Percentiles rank a stretch among this genome's conserved stretches.
Evolutionary conservation across 2,113 vertebrate species (phyloP).

Genomic region (Narcine bancroftii): DNA sequence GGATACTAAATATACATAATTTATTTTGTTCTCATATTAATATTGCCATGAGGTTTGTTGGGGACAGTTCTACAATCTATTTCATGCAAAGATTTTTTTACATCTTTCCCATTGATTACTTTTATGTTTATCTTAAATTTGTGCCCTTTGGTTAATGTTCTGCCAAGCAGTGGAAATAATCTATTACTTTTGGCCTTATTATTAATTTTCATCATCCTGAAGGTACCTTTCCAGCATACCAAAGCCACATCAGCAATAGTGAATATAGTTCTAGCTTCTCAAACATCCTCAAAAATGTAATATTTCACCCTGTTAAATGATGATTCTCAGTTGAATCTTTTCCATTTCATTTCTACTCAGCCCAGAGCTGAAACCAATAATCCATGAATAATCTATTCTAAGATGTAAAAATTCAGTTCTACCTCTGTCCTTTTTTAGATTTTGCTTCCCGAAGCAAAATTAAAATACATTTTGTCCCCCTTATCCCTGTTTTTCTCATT

Average conservation of each 20-base stretch:
- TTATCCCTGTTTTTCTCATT: too few relatives aligned
- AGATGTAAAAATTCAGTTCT: too few relatives aligned
- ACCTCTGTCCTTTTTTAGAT: too few relatives aligned
- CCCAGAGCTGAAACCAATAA: too few relatives aligned
- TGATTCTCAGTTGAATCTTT: too few relatives aligned
- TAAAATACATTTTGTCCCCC: too few relatives aligned
- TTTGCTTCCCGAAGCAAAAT: too few relatives aligned
- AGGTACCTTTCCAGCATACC: background rate
- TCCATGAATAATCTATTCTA: too few relatives aligned
- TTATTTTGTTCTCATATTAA: background rate
- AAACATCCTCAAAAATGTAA: too few relatives aligned
- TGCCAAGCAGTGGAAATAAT: background rate
- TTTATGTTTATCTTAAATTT: conserved; percentile 10
- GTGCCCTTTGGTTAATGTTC: background rate
- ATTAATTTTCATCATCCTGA: background rate
- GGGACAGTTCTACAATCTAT: background rate
- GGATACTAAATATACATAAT: background rate
- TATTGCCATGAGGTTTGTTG: background rate
- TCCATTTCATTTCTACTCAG: too few relatives aligned
- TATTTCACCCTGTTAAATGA: too few relatives aligned
- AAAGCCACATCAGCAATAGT: background rate
- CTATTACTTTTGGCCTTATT: background rate
- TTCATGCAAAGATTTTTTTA: background rate
- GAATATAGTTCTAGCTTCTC: background rate
- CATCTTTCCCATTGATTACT: background rate